phyloP scores from a whole-genome alignment of 2,888 invertebrate genomes.

The Troides helena region DNA sequence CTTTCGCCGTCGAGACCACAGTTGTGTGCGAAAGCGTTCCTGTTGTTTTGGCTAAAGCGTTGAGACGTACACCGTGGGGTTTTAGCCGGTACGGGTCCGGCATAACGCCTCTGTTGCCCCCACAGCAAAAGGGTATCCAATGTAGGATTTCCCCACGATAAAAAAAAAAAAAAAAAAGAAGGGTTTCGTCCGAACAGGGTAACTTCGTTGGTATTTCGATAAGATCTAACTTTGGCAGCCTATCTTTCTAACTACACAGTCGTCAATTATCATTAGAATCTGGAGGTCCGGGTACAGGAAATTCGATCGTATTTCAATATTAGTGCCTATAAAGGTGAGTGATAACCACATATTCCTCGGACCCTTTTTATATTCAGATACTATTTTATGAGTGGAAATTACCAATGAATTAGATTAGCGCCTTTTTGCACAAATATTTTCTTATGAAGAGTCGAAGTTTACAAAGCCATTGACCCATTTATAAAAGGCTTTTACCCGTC shows the following conservation, averaged over 20 bases:
- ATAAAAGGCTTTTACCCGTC: slow-evolving; percentile 26
- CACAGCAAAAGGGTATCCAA: no score
- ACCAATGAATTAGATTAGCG: slow-evolving; percentile 43
- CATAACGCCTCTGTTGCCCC: no score
- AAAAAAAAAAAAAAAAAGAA: background rate
- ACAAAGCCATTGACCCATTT: slow-evolving; percentile 29
- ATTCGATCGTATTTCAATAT: slow-evolving; percentile 67
- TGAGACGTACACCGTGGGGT: no score
- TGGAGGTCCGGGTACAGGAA: slow-evolving; percentile 50
- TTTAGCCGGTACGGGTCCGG: no score
- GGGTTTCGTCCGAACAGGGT: slow-evolving; percentile 37
- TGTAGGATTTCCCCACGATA: no score
- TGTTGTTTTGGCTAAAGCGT: no score
- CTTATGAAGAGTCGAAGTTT: slow-evolving; percentile 25
- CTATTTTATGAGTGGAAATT: slow-evolving; percentile 51
- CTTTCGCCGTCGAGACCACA: no score
- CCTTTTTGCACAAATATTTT: slow-evolving; percentile 20
- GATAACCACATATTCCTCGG: slow-evolving; percentile 60
- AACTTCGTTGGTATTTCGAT: slow-evolving; percentile 44
- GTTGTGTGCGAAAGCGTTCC: no score
- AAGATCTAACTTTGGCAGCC: slow-evolving; percentile 64
- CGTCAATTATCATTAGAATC: slow-evolving; percentile 75
- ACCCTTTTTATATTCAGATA: slow-evolving; percentile 51
- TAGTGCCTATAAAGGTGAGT: slow-evolving; percentile 75
- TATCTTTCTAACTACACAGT: slow-evolving; percentile 66